Base-by-base conservation (phyloP, 1,140 invertebrate species). In the Acromyrmex echinatior region DNA sequence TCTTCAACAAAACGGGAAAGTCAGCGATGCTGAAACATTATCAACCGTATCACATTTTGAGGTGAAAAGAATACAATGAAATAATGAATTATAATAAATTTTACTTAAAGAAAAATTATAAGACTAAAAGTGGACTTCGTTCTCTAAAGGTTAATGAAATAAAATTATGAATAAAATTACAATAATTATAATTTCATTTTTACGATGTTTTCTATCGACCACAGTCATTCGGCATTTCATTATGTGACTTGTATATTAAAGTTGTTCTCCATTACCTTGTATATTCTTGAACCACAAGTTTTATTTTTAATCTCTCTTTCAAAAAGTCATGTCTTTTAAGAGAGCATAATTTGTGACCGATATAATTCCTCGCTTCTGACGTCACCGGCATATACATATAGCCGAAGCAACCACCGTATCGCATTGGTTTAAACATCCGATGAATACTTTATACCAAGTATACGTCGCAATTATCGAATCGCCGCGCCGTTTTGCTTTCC, bases 381-480 rank as follows among this genome's bases (percentile, higher is more conserved):
- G 31, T 70, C 78, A 70, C 39, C 31, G n/a, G 35, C 3, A 16
- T 16, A 16, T n/a, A 5, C 39, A 65, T 25, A 65, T 16, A 49
- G n/a, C 7, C 35, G 51, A 28, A 71, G 3, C 35, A 12, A 45
- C n/a, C 12, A 77, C 1, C 12, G 3, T 35, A 6, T n/a, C 25
- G 35, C 35, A 39, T 39, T 7, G 49, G 31, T 25, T 51, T 31
- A 49, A 53, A 31, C 5, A 35, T 21, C 6, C 45, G 7, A 49
- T 35, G 14, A 62, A 74, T 62, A 73, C 10, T 65, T 14, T 10
- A 12, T 35, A 66, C 3, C 7, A n/a, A 14, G 45, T 18, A 58
- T 70, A 45, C 12, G 65, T 51, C 10, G 25, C 68, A 82, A 82
- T 49, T 60, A 82, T 49, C 68, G 68, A 74, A 82, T 82, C 39